Evolutionary conservation across 2,888 invertebrate species (phyloP).

Genomic region (Morpho achilles): DNA sequence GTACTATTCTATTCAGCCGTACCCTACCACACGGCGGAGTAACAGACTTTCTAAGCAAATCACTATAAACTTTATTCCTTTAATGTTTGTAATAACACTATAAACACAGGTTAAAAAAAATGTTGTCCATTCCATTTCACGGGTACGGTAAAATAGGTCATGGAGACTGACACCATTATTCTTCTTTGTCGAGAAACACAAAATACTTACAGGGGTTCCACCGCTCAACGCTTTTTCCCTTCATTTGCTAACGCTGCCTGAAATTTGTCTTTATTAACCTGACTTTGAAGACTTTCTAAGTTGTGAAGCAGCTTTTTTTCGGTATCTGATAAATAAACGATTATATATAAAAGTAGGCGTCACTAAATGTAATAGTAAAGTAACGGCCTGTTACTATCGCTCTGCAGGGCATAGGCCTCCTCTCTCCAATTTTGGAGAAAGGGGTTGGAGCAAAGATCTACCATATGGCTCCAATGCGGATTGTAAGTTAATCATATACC

Average conservation of each 20-base stretch:
- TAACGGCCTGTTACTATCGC: too few species aligned
- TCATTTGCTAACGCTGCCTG: neutral
- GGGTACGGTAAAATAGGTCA: neutral
- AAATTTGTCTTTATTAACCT: slow-evolving; percentile 11
- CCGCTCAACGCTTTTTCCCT: neutral
- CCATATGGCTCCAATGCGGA: too few species aligned
- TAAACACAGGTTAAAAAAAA: too few species aligned
- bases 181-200: slow-evolving; percentile 1
- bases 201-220: neutral
- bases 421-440: too few species aligned
- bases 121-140: too few species aligned
- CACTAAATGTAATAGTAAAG: too few species aligned
- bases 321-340: neutral
- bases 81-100: neutral
- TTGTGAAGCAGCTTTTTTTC: neutral
- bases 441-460: too few species aligned
- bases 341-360: neutral
- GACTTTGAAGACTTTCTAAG: neutral
- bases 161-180: slow-evolving; percentile 1
- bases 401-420: too few species aligned
- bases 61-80: neutral
- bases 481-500: too few species aligned
- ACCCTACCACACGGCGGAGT: too few species aligned
- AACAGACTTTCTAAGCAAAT: too few species aligned
- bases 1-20: too few species aligned